A percentile compares a stretch with the other conserved stretches of the same genome.
Conservation (phyloP, 2,113 vertebrate species). For the Sebastes schlegelii region DNA sequence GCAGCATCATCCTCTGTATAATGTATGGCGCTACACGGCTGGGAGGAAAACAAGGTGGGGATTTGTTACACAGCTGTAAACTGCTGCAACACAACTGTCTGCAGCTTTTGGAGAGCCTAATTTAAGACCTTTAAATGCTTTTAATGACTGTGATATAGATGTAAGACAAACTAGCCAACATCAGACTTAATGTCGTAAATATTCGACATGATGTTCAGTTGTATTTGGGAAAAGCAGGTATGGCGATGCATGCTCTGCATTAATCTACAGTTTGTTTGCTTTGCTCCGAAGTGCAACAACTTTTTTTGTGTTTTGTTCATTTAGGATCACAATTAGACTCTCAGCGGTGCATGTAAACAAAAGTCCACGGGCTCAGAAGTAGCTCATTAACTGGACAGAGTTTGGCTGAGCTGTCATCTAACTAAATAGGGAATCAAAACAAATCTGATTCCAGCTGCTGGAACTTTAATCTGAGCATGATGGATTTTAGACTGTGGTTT, state of each 20-base stretch:
- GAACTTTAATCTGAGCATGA: constrained; percentile 48
- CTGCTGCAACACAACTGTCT: constrained; percentile 4
- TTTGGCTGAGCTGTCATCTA: constrained; percentile 43
- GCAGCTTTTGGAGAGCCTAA: neutral
- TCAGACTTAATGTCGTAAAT: too few species aligned
- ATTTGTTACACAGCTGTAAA: constrained; percentile 1
- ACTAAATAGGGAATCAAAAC: constrained; percentile 33
- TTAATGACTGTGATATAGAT: neutral
- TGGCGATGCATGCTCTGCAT: neutral
- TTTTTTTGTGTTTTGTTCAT: constrained; percentile 38
- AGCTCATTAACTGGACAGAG: constrained; percentile 57
- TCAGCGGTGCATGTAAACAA: constrained; percentile 19
- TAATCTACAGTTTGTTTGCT: constrained; percentile 27
- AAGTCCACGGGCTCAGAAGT: constrained; percentile 35
- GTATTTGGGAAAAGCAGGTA: neutral
- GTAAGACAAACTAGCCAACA: neutral
- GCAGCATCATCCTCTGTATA: constrained; percentile 43
- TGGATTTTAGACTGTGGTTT: constrained; percentile 18
- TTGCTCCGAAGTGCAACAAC: neutral
- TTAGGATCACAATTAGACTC: constrained; percentile 48
- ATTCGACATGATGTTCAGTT: neutral
- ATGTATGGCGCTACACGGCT: constrained; percentile 23
- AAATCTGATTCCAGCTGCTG: constrained; percentile 36
- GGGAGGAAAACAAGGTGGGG: constrained; percentile 26
- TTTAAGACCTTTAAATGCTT: neutral